Conservation (phyloP, 1,140 invertebrate genomes). For the Andrena cerasifolii region DNA sequence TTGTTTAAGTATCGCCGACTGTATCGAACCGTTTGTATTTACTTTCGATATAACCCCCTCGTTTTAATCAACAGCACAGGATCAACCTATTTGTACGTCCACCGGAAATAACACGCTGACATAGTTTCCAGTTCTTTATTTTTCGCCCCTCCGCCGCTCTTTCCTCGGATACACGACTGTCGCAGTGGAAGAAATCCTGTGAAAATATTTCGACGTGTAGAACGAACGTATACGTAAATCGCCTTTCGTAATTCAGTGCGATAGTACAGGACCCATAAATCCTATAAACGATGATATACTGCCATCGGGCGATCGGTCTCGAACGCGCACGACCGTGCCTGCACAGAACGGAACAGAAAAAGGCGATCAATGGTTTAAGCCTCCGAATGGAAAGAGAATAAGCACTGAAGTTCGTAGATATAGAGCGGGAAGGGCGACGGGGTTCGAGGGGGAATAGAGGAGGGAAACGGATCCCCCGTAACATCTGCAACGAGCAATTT, state of each 20-base stretch:
- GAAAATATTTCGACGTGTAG: slow-evolving; percentile 57
- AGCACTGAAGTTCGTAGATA: slow-evolving; percentile 9
- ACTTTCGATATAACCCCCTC: background rate
- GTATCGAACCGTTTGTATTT: background rate
- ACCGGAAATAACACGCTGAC: slow-evolving; percentile 41
- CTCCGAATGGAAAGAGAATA: slow-evolving; percentile 44
- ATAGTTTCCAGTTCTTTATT: slow-evolving; percentile 22
- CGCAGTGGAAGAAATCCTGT: background rate
- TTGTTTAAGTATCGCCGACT: background rate
- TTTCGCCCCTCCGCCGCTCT: background rate
- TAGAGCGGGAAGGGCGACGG: background rate
- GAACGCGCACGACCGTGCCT: slow-evolving; percentile 16
- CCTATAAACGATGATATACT: slow-evolving; percentile 68
- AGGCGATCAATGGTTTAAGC: slow-evolving; percentile 59
- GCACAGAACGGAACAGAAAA: slow-evolving; percentile 36
- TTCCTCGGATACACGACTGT: slow-evolving; percentile 14
- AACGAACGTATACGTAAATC: slow-evolving; percentile 67
- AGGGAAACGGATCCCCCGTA: background rate
- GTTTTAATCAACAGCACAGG: slow-evolving; percentile 34
- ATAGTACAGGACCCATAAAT: slow-evolving; percentile 63
- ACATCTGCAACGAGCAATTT: background rate
- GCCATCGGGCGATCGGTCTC: slow-evolving; percentile 27
- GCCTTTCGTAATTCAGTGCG: slow-evolving; percentile 66
- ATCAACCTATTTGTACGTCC: slow-evolving; percentile 33
- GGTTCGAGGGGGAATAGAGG: background rate